Evolutionary conservation across 2,797 vertebrate genomes (phyloP).

Genomic region (Pitangus sulphuratus): DNA sequence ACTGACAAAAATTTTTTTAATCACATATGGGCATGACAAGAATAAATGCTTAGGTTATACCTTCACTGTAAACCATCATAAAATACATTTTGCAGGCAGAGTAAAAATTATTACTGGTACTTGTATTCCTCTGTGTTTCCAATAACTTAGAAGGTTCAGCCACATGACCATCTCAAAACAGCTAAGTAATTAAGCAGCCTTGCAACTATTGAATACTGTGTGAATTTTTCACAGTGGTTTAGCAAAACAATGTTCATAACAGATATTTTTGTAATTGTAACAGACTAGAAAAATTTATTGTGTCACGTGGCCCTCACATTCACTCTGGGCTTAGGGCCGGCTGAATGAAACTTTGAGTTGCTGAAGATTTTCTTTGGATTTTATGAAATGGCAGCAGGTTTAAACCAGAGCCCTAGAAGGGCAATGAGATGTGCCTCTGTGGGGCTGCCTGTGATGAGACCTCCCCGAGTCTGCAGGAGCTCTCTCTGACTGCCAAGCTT

Average conservation of each 20-base stretch:
- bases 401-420: neutral
- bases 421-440: neutral
- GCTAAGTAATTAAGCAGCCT: neutral
- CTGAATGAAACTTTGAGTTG: neutral
- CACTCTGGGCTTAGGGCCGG: neutral
- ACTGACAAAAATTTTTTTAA: neutral
- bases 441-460: neutral
- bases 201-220: neutral
- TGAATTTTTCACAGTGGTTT: neutral
- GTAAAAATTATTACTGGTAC: neutral
- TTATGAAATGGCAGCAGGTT: neutral
- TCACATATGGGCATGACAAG: neutral
- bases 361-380: neutral
- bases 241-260: neutral
- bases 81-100: neutral
- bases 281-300: neutral
- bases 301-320: neutral
- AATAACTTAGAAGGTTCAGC: neutral
- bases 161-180: neutral
- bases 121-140: neutral
- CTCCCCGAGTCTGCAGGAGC: neutral
- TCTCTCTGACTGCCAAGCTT: neutral
- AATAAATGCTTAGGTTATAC: neutral
- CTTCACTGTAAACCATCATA: neutral
- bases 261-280: conserved; percentile 2